A percentile compares a stretch with the other conserved stretches of the same genome.
Evolutionary conservation across 2,113 vertebrate genomes (phyloP).

Genomic region (Oncorhynchus keta): DNA sequence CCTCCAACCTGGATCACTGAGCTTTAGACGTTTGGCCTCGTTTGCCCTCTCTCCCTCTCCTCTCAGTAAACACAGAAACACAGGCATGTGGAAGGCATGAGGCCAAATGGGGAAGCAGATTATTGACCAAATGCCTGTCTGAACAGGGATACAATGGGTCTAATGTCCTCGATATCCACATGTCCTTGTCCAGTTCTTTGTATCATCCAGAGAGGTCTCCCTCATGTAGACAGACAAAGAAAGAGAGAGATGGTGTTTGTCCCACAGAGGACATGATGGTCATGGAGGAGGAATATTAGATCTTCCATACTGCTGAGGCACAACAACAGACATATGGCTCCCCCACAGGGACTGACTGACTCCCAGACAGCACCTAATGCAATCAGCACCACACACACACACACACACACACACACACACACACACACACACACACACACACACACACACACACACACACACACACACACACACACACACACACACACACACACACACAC

Average conservation of each 20-base stretch:
- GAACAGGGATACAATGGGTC: background rate
- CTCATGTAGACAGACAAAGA: constrained; percentile 54
- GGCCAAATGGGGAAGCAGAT: background rate
- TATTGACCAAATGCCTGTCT: background rate
- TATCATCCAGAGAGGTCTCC: constrained; percentile 18
- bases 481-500: constrained; percentile 11
- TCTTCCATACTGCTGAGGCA: constrained; percentile 69
- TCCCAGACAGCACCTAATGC: constrained; percentile 60
- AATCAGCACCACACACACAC: constrained; percentile 54
- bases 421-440: background rate
- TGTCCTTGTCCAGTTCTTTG: background rate
- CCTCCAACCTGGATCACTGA: too few species aligned
- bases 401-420: too few species aligned
- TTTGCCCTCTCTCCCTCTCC: background rate
- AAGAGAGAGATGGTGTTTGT: constrained; percentile 64
- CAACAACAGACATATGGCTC: constrained; percentile 59
- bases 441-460: too few species aligned
- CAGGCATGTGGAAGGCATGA: background rate
- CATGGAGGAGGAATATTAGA: constrained; percentile 69
- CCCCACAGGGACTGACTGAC: constrained; percentile 60
- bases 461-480: background rate
- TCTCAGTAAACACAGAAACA: background rate
- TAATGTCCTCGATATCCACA: background rate
- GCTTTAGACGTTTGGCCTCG: background rate
- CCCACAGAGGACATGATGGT: constrained; percentile 66